A percentile compares a stretch with the other conserved stretches of the same genome.
Conservation (phyloP, 2,797 vertebrate species). For the Astyanax mexicanus region DNA sequence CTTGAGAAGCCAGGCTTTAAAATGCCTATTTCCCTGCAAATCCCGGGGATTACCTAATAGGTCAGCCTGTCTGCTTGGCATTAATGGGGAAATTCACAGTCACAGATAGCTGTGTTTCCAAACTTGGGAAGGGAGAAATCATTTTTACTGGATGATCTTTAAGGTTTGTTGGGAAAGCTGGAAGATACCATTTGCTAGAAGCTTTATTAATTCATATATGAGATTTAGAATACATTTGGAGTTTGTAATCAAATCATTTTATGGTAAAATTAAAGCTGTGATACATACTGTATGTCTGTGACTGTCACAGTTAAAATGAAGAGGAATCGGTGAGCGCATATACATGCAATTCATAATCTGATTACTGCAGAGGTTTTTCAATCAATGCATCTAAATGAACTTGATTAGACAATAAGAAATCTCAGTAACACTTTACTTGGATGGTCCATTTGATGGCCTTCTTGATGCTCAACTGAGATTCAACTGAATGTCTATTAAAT, state of each 20-base stretch:
- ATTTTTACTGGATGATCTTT: slow-evolving; percentile 32
- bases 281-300: too few relatives aligned
- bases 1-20: slow-evolving; percentile 69
- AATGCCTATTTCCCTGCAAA: slow-evolving; percentile 75
- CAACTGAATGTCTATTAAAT: too few relatives aligned
- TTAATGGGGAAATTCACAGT: slow-evolving; percentile 54
- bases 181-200: neutral
- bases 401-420: too few relatives aligned
- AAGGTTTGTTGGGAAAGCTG: neutral
- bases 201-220: neutral
- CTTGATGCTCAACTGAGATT: too few relatives aligned
- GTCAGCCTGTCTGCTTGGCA: slow-evolving; percentile 72
- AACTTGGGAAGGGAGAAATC: slow-evolving; percentile 38
- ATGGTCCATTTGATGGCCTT: too few relatives aligned
- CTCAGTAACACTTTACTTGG: too few relatives aligned
- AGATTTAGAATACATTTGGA: neutral
- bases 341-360: too few relatives aligned
- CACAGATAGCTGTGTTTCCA: slow-evolving; percentile 49
- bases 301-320: too few relatives aligned
- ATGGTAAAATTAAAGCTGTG: neutral
- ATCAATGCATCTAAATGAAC: too few relatives aligned
- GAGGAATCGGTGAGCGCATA: too few relatives aligned
- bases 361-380: too few relatives aligned
- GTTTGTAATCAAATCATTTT: neutral
- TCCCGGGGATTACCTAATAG: slow-evolving; percentile 79